Percentiles rank a stretch among this genome's conserved stretches.
Conservation (phyloP, 1,140 invertebrate genomes). For the Triops cancriformis region DNA sequence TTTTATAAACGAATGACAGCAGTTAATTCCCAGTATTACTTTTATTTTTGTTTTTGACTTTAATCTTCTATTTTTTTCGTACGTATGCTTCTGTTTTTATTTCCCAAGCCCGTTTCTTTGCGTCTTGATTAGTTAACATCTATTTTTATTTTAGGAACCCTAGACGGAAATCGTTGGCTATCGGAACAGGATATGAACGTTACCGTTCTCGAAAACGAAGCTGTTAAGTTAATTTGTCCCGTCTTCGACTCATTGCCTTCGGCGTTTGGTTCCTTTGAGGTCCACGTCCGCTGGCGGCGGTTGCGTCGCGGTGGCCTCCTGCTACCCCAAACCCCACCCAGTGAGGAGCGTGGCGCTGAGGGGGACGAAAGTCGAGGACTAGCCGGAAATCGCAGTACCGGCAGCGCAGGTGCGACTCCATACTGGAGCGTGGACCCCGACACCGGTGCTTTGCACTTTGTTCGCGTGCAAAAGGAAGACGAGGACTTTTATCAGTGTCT, state of each 20-base stretch:
- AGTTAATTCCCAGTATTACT: no score
- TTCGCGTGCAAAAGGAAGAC: neutral
- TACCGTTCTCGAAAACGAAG: neutral
- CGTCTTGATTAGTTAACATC: neutral
- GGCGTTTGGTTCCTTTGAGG: neutral
- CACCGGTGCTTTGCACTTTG: neutral
- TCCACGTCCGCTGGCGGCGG: neutral
- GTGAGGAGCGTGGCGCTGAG: no score
- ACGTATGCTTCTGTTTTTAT: no score
- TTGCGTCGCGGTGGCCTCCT: neutral
- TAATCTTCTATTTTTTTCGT: no score
- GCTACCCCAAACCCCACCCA: neutral
- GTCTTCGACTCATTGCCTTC: neutral
- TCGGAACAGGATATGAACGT: neutral
- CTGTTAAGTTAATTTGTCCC: neutral
- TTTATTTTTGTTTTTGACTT: no score
- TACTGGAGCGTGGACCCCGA: neutral
- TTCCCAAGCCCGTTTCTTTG: no score
- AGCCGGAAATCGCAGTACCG: neutral
- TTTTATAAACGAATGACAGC: no score
- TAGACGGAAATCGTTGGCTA: neutral
- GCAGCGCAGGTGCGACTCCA: neutral
- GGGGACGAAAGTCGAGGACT: no score
- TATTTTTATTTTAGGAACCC: neutral
- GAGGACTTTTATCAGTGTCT: slow-evolving; percentile 5